Evolutionary conservation across 2,888 invertebrate genomes (phyloP).

Genomic region (Drosophila subsilvestris): DNA sequence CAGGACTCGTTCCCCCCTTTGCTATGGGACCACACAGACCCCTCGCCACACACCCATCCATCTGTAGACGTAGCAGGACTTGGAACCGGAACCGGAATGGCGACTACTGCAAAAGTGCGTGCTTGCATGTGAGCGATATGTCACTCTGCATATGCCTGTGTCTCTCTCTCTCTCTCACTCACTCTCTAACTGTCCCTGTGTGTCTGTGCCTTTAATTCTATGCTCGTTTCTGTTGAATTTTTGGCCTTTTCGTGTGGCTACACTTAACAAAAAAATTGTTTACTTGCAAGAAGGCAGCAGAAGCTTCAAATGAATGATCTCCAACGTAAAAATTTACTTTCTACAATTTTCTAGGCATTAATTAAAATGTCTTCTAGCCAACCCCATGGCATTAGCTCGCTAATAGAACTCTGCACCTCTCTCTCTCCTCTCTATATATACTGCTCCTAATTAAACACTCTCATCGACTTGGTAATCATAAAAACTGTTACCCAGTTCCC

Average conservation of each 20-base stretch:
- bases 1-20: neutral
- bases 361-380: too few relatives aligned
- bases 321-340: neutral
- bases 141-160: slow-evolving; percentile 33
- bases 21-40: neutral
- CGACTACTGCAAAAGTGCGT: slow-evolving; percentile 74
- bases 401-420: neutral
- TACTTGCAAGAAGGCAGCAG: neutral
- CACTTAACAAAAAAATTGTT: slow-evolving; percentile 20
- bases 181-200: slow-evolving; percentile 11
- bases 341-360: too few relatives aligned
- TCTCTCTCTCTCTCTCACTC: neutral
- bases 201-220: slow-evolving; percentile 39
- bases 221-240: slow-evolving; percentile 42
- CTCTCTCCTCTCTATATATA: neutral
- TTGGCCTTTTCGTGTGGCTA: slow-evolving; percentile 31
- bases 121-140: slow-evolving; percentile 68
- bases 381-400: too few relatives aligned
- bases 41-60: neutral
- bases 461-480: too few relatives aligned
- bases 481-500: too few relatives aligned
- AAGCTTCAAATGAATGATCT: neutral
- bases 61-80: neutral
- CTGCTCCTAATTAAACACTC: neutral
- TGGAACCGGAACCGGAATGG: slow-evolving; percentile 17